These are phyloP conservation scores for Anguilla marmorata DNA, from an alignment of 2,797 vertebrate species.

Conservation along the genomic window DNA sequence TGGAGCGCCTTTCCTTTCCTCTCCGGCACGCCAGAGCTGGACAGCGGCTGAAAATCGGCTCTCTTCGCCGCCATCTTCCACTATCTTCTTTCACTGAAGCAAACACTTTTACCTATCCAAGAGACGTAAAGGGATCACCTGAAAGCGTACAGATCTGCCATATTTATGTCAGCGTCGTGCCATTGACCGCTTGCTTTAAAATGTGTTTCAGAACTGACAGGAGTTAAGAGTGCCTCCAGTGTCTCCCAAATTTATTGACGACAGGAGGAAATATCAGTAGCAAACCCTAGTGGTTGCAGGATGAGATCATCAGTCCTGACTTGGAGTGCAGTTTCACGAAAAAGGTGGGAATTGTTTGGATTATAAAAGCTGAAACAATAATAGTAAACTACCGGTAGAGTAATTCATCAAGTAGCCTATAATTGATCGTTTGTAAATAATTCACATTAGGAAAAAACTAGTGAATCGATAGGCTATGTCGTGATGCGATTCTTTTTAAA, in stretches of 20 bases:
- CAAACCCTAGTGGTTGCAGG: constrained; percentile 67
- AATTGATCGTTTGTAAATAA: too few relatives aligned
- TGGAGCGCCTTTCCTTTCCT: constrained; percentile 64
- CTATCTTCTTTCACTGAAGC: neutral
- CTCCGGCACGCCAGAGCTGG: constrained; percentile 46
- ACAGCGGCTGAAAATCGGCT: constrained; percentile 56
- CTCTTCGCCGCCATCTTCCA: constrained; percentile 75
- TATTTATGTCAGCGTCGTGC: constrained; percentile 41
- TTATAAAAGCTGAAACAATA: neutral
- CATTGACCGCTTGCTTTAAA: constrained; percentile 43
- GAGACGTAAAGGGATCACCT: constrained; percentile 45
- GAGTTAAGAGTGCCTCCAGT: constrained; percentile 50
- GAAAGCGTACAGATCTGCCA: constrained; percentile 47
- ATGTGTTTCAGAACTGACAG: constrained; percentile 46
- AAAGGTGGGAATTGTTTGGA: neutral
- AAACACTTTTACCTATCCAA: constrained; percentile 31
- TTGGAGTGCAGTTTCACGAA: neutral
- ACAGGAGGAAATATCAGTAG: constrained; percentile 55
- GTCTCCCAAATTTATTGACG: constrained; percentile 37
- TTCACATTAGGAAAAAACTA: too few relatives aligned
- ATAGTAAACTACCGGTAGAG: neutral
- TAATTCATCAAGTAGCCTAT: neutral
- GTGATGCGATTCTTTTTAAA: too few relatives aligned
- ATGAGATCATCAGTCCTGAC: neutral
- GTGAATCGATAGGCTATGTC: too few relatives aligned